Conservation (phyloP, 2,113 vertebrate species). For the Sander vitreus region DNA sequence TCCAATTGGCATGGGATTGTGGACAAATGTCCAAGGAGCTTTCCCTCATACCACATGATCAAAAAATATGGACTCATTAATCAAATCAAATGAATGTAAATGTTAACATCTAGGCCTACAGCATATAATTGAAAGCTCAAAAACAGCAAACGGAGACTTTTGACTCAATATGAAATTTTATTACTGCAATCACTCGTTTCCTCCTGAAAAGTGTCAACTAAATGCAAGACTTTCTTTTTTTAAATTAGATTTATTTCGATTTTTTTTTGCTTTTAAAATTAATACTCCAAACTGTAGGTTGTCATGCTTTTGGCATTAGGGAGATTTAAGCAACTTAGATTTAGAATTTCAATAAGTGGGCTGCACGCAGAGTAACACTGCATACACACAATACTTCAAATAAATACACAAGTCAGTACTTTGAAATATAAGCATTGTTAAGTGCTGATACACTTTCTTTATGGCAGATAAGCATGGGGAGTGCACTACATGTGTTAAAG, state of each 20-base stretch:
- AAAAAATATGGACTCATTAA: not conserved
- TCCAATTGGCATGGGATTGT: too few species aligned
- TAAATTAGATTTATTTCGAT: too few species aligned
- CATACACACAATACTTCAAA: not conserved
- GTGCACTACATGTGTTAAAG: not conserved
- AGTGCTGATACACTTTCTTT: not conserved
- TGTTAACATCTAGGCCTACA: not conserved
- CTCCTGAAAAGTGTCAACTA: too few species aligned
- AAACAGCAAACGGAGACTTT: too few species aligned
- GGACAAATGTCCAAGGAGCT: not conserved
- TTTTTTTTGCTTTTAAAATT: too few species aligned
- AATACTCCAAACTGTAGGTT: not conserved
- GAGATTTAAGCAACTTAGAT: slow-evolving; percentile 21
- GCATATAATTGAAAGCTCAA: too few species aligned
- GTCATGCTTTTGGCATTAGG: slow-evolving; percentile 28
- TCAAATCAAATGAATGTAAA: not conserved
- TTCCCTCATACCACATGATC: not conserved
- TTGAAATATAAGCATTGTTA: not conserved
- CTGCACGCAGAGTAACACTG: not conserved
- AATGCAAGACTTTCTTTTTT: too few species aligned
- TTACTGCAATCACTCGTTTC: too few species aligned
- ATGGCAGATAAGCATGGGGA: not conserved
- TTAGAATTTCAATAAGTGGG: slow-evolving; percentile 17
- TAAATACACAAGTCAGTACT: not conserved
- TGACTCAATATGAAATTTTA: too few species aligned